Evolutionary conservation across 2,888 invertebrate genomes (phyloP).

Genomic region (Drosophila sordidula): DNA sequence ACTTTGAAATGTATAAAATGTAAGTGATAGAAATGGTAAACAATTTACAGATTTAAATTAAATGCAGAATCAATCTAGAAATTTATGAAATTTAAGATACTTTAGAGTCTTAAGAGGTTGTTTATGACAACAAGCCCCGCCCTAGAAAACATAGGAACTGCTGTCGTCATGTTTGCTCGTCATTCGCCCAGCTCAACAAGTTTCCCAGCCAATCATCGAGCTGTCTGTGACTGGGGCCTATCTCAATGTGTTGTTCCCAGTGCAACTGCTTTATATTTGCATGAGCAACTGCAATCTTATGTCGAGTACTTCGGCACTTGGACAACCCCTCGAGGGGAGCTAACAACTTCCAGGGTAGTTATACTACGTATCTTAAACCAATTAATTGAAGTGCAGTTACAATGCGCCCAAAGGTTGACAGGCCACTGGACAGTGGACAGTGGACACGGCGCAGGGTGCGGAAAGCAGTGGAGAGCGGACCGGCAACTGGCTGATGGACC

Average conservation of each 20-base stretch:
- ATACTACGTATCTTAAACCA: slow-evolving; percentile 26
- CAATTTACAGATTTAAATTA: too few species aligned
- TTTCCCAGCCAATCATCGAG: slow-evolving; percentile 56
- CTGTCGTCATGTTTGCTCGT: slow-evolving; percentile 23
- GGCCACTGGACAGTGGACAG: slow-evolving; percentile 16
- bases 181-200: slow-evolving; percentile 38
- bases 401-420: slow-evolving; percentile 38
- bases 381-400: slow-evolving; percentile 61
- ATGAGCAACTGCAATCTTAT: slow-evolving; percentile 29
- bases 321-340: slow-evolving; percentile 35
- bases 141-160: slow-evolving; percentile 12
- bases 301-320: slow-evolving; percentile 12
- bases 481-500: slow-evolving; percentile 19
- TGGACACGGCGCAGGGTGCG: slow-evolving; percentile 5
- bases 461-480: background rate
- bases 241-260: slow-evolving; percentile 13
- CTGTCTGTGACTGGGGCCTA: slow-evolving; percentile 17
- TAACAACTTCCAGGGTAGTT: slow-evolving; percentile 41
- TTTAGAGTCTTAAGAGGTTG: too few species aligned
- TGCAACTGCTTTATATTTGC: slow-evolving; percentile 25
- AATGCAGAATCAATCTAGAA: too few species aligned
- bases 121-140: slow-evolving; percentile 33
- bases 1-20: too few species aligned
- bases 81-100: too few species aligned
- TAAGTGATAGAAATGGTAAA: too few species aligned